phyloP scores from a whole-genome alignment of 2,113 vertebrate species.

The Istiophorus platypterus region DNA sequence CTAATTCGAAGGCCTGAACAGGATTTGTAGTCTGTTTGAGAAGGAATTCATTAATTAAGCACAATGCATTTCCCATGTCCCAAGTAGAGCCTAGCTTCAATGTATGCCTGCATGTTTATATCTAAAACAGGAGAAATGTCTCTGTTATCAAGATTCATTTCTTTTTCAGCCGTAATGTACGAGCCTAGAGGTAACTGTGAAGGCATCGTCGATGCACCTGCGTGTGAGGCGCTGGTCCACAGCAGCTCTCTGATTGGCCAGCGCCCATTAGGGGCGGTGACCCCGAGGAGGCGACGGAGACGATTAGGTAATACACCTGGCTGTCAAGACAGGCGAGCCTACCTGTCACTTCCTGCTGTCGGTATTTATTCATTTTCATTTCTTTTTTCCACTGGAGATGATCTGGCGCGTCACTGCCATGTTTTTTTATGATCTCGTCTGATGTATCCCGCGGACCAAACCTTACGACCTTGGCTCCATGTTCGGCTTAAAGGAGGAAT shows the following conservation, averaged over 20 bases:
- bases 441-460: slow-evolving; percentile 55
- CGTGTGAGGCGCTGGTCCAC: slow-evolving; percentile 46
- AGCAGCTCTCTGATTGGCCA: slow-evolving; percentile 37
- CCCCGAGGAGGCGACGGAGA: background rate
- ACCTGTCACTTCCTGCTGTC: slow-evolving; percentile 80
- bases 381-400: background rate
- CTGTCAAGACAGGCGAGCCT: slow-evolving; percentile 64
- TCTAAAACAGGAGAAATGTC: background rate
- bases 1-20: too few relatives aligned
- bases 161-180: too few relatives aligned
- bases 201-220: slow-evolving; percentile 68
- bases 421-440: slow-evolving; percentile 56
- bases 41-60: too few relatives aligned
- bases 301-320: slow-evolving; percentile 66
- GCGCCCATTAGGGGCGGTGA: slow-evolving; percentile 47
- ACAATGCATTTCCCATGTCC: too few relatives aligned
- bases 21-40: too few relatives aligned
- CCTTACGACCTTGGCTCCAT: slow-evolving; percentile 59
- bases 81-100: too few relatives aligned
- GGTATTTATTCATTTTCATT: slow-evolving; percentile 63
- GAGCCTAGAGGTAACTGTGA: background rate
- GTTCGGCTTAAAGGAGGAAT: slow-evolving; percentile 60
- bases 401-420: slow-evolving; percentile 54
- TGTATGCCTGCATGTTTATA: too few relatives aligned
- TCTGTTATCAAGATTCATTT: too few relatives aligned